phyloP scores from a whole-genome alignment of 2,113 vertebrate species.

The Dromiciops gliroides region DNA sequence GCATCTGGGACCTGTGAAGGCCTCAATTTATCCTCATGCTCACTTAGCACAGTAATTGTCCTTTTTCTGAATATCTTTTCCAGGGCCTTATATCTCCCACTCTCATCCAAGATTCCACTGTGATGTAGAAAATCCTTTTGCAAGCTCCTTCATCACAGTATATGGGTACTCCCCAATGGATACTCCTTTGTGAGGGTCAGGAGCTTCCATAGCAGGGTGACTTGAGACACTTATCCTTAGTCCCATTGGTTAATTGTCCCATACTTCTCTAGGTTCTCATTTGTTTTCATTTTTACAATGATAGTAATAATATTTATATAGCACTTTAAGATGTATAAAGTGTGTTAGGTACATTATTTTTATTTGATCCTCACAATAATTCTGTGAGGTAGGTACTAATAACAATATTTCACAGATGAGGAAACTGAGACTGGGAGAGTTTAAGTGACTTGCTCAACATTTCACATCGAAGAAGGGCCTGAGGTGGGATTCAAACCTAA shows the following conservation, averaged over 20 bases:
- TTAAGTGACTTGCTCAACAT: not conserved
- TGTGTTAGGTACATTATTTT: not conserved
- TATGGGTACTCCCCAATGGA: not conserved
- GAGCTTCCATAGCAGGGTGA: not conserved
- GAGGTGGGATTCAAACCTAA: not conserved
- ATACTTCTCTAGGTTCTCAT: too few species aligned
- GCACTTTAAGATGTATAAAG: not conserved
- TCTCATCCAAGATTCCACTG: not conserved
- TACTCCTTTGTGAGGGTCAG: not conserved
- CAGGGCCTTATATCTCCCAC: too few species aligned
- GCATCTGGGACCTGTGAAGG: not conserved
- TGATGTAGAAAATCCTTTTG: too few species aligned
- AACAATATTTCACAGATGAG: not conserved
- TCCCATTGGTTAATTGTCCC: not conserved
- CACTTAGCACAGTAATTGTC: not conserved
- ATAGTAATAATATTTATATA: not conserved
- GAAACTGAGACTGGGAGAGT: not conserved
- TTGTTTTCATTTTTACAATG: not conserved
- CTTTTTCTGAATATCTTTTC: not conserved
- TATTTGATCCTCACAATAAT: not conserved
- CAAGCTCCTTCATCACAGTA: not conserved
- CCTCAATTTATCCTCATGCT: not conserved
- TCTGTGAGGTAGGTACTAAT: not conserved
- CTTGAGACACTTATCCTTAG: not conserved
- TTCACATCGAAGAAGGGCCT: not conserved